Percentiles rank a stretch among this genome's conserved stretches.
phyloP scores from a whole-genome alignment of 2,888 invertebrate species.

The Eueremaeus valkanovi region DNA sequence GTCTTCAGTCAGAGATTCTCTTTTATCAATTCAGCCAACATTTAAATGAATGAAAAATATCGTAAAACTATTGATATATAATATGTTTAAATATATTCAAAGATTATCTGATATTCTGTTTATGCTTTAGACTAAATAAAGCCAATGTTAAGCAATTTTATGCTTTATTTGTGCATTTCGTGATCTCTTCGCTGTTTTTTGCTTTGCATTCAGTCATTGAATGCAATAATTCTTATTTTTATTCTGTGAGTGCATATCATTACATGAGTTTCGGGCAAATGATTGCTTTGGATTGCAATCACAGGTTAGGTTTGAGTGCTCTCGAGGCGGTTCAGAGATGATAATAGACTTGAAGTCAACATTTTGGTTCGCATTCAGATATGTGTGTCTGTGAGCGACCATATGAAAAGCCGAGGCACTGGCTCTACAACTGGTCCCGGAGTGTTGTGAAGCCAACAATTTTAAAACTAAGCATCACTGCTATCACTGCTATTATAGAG shows the following conservation, averaged over 20 bases:
- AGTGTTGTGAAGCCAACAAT: not conserved
- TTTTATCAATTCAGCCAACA: not conserved
- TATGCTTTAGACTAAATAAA: not conserved
- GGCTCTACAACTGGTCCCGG: not conserved
- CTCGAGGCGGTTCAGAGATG: not conserved
- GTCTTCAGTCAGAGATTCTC: not conserved
- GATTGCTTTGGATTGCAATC: not conserved
- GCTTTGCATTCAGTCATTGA: not conserved
- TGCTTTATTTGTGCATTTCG: not conserved
- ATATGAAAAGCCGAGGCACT: not conserved
- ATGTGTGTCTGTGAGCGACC: not conserved
- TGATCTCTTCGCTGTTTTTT: not conserved
- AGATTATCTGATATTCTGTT: not conserved
- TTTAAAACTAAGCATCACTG: not conserved
- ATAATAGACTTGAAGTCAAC: not conserved
- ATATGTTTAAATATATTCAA: constrained; percentile 3
- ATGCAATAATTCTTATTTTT: constrained; percentile 18
- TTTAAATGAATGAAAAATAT: constrained; percentile 1
- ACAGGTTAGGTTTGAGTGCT: constrained; percentile 5
- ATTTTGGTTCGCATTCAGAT: not conserved
- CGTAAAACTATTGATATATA: constrained; percentile 4
- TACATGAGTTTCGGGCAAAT: not conserved
- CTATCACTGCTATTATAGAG: constrained; percentile 15
- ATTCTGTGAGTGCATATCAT: constrained; percentile 14
- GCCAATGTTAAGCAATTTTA: not conserved